Evolutionary conservation across 2,888 invertebrate genomes (phyloP).

Genomic region (Fragum sueziense): DNA sequence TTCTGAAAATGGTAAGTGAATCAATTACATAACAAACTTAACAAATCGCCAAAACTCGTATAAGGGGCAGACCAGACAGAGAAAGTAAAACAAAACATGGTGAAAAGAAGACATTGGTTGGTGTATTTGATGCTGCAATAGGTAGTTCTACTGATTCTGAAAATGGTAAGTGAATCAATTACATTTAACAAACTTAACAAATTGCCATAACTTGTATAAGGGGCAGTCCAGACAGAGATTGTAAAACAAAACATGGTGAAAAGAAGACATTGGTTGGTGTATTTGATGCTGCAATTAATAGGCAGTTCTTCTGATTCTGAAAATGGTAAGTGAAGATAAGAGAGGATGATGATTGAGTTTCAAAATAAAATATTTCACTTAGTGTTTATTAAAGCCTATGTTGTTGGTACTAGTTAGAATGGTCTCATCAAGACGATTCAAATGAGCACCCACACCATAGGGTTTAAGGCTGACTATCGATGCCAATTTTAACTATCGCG

Average conservation of each 20-base stretch:
- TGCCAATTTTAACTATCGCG: too few species aligned
- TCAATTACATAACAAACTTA: too few species aligned
- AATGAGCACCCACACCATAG: too few species aligned
- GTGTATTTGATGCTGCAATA: neutral
- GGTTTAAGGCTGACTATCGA: too few species aligned
- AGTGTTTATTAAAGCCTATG: too few species aligned
- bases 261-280: constrained; percentile 1
- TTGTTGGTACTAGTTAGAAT: too few species aligned
- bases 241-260: neutral
- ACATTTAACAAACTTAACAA: too few species aligned
- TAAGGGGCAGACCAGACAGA: neutral
- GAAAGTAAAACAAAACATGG: neutral
- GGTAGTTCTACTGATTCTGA: neutral
- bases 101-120: neutral
- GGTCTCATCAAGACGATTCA: too few species aligned
- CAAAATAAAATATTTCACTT: too few species aligned
- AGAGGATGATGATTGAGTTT: too few species aligned
- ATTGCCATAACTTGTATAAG: neutral
- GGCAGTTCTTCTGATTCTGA: neutral
- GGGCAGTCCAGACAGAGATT: neutral
- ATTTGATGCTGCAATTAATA: neutral
- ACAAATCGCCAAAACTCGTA: neutral
- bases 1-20: neutral
- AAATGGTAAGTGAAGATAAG: neutral
- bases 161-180: neutral